Conservation (phyloP, 2,888 invertebrate species). For the Xanthostigma xanthostigma region DNA sequence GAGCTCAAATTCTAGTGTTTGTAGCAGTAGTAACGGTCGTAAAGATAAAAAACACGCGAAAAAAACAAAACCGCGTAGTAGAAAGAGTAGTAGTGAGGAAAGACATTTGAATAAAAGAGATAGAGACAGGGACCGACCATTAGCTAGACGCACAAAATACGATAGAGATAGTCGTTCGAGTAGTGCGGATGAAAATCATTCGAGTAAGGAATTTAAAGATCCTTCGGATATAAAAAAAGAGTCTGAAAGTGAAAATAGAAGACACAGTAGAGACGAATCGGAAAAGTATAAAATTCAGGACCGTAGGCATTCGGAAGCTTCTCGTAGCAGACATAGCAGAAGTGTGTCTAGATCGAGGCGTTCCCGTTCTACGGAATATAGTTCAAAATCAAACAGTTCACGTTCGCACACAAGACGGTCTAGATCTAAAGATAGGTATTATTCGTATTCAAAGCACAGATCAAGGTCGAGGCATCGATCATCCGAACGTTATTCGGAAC, state of each 20-base stretch:
- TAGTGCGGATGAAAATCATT: neutral
- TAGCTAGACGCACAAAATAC: neutral
- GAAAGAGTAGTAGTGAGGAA: constrained; percentile 17
- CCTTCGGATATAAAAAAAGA: neutral
- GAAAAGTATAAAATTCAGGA: too few relatives aligned
- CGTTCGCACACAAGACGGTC: constrained; percentile 2
- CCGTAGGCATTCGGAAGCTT: constrained; percentile 5
- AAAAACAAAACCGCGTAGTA: constrained; percentile 7
- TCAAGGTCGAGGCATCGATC: constrained; percentile 12
- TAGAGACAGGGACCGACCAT: constrained; percentile 7
- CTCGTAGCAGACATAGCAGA: constrained; percentile 12
- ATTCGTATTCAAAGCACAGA: constrained; percentile 14
- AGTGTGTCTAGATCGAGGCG: constrained; percentile 11
- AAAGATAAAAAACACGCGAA: constrained; percentile 8
- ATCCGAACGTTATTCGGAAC: neutral
- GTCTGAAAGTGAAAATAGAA: neutral
- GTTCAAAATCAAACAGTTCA: constrained; percentile 16
- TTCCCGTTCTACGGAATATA: constrained; percentile 13
- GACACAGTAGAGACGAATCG: neutral
- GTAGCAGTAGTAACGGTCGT: constrained; percentile 9
- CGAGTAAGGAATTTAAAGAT: constrained; percentile 3
- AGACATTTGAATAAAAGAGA: constrained; percentile 16
- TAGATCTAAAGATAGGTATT: constrained; percentile 11
- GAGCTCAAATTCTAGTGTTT: constrained; percentile 10
- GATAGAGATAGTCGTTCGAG: constrained; percentile 6